Evolutionary conservation across 92 coral and sea anemone species (phyloP).

Genomic region (Siderastrea radians): DNA sequence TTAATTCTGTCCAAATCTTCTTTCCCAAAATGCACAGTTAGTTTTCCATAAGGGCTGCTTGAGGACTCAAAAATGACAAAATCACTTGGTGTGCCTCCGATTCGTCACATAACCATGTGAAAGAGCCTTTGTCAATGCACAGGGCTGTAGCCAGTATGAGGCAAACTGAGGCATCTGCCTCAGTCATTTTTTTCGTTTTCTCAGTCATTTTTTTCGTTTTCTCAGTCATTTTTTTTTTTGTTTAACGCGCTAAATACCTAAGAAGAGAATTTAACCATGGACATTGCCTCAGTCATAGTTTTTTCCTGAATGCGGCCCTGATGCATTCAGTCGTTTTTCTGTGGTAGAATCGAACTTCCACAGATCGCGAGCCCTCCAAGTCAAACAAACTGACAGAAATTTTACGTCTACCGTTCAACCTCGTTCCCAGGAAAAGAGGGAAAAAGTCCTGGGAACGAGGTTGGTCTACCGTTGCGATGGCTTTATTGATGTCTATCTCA

Average conservation of each 20-base stretch:
- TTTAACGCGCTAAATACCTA: too few species aligned
- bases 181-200: too few species aligned
- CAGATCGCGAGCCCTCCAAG: slow-evolving; percentile 56
- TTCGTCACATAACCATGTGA: slow-evolving; percentile 80
- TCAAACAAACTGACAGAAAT: slow-evolving; percentile 80
- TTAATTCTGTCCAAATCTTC: slow-evolving; percentile 82
- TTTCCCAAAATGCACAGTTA: slow-evolving; percentile 31
- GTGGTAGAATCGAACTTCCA: slow-evolving; percentile 73
- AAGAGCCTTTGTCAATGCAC: slow-evolving; percentile 72
- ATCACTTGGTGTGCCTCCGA: slow-evolving; percentile 88
- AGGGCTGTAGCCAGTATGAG: too few species aligned
- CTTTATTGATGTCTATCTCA: slow-evolving; percentile 6
- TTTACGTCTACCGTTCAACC: slow-evolving; percentile 66
- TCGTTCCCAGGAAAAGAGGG: too few species aligned
- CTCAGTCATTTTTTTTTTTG: too few species aligned
- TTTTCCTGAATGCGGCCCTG: too few species aligned
- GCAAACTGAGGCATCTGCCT: too few species aligned
- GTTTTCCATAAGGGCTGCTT: neutral
- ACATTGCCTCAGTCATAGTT: too few species aligned
- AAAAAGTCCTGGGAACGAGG: too few species aligned
- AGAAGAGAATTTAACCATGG: too few species aligned
- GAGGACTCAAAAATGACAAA: slow-evolving; percentile 53
- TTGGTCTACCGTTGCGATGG: slow-evolving; percentile 64
- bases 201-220: too few species aligned
- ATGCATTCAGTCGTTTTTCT: slow-evolving; percentile 53